Base-by-base conservation (phyloP, 2,888 invertebrate species). In the Cotesia congregata region DNA sequence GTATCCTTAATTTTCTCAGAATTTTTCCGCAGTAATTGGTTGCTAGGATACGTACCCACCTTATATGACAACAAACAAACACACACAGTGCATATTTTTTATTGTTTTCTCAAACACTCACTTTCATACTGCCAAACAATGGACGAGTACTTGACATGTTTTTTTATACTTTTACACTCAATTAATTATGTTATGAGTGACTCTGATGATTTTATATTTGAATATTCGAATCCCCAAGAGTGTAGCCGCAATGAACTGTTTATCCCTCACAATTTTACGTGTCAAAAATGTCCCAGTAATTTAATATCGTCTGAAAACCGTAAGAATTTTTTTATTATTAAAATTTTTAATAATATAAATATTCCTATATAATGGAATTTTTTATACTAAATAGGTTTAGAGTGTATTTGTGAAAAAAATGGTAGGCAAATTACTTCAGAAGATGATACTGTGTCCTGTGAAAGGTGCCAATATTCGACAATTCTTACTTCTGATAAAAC, bases 211-310 rank as follows among this genome's bases (percentile, higher is more conserved):
- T 64, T 85, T 65, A 77, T 84, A 41, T 64, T 85, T 15, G 85
- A 86, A 77, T 86, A 84, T 76, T 78, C 82, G 7, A 79, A 83
- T 70, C 85, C 85, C 12, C 80, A 75, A 17, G 84, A 87, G 78
- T 92, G 92, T 83, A 87, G 86, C 61, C 82, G 81, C 76, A 88
- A 89, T 79, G 91, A 92, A 83, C 91, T 90, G 83, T 92, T 91
- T 78, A 90, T 91, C 85, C 81, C 90, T 62, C 88, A 90, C 81
- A 86, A 87, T 40, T 90, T 92, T 76, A 88, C 90, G 67, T 92
- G 92, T 84, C 79, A 85, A 30, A 80, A 88, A 0, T 92, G 92
- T 84, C 87, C 84, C 17, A 86, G 86, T 80, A 86, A 89, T 84
- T 84, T 91, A 76, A 83, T 85, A 65, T 88, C 90, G 40, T 86